Evolutionary conservation across 1,140 invertebrate genomes (phyloP), one percentile per base, ranked within the genome.

Genomic region (Cotesia glomerata): DNA sequence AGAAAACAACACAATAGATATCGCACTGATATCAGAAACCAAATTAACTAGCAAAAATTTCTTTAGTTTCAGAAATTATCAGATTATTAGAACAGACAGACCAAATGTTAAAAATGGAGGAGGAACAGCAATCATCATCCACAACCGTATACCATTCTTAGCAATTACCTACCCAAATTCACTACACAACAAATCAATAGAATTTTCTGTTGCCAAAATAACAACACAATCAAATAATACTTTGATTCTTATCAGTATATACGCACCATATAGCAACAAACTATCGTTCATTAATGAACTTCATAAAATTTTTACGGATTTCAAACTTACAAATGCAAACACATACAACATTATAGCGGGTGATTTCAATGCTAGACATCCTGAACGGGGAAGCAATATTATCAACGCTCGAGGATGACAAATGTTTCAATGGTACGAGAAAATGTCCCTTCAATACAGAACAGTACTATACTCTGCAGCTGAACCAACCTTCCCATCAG

Each of bases 131-230:
- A 69, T 75, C 7, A 1, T 75, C 3, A 34, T 74, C 3, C 32
- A 74, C n/a, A 66, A 59, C n/a, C 34, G 7, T 14, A 36, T 69
- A 0, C 5, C 3, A 3, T 54, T 36, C 26, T 45, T 14, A 8
- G 7, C 4, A 45, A 74, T 70, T 26, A 14, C 5, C 0, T 64
- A 70, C 34, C 62, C 73, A 2, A 71, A 51, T 49, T 71, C 68
- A 0, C 1, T 18, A 11, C 34, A 11, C 9, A 74, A 69, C 36
- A 58, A 62, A 35, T 49, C 65, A 8, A 26, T 70, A 4, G 72
- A 7, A 78, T 86, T 0, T 83, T 86, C 14, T 81, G 78, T 0
- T 88, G 51, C 39, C 13, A 67, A 68, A 26, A 59, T 86, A 4
- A 64, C 5, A 4, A 39, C 18, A 1, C 62, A 52, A 13, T 26